Conservation (phyloP, 2,888 invertebrate species). For the Scaptomyza polygonia region DNA sequence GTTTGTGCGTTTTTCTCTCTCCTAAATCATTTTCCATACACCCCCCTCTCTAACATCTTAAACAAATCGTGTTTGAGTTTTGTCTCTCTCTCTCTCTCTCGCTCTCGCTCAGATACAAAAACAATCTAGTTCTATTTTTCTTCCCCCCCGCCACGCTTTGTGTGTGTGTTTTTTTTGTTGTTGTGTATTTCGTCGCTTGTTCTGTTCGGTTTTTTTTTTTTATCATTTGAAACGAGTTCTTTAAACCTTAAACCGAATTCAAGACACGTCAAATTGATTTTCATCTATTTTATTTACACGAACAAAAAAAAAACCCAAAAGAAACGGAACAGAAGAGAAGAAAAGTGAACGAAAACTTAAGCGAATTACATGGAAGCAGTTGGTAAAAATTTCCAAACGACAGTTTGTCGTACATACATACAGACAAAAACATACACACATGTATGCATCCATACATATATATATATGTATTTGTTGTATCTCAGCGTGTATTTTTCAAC, state of each 20-base stretch:
- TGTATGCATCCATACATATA: background rate
- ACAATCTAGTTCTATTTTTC: background rate
- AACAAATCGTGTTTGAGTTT: slow-evolving; percentile 59
- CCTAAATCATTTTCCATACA: slow-evolving; percentile 3
- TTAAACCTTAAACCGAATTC: slow-evolving; percentile 75
- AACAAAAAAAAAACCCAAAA: slow-evolving; percentile 25
- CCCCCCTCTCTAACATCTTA: slow-evolving; percentile 20
- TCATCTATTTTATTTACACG: slow-evolving; percentile 77
- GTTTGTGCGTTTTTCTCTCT: slow-evolving; percentile 1
- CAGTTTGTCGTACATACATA: slow-evolving; percentile 37
- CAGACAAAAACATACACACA: too few relatives aligned
- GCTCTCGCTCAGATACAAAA: background rate
- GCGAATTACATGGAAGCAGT: slow-evolving; percentile 64
- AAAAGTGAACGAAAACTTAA: slow-evolving; percentile 44
- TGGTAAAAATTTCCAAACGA: slow-evolving; percentile 61
- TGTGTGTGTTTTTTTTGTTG: too few relatives aligned
- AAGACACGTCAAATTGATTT: slow-evolving; percentile 78
- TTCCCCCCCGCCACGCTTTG: slow-evolving; percentile 2
- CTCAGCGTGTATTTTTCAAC: slow-evolving; percentile 26
- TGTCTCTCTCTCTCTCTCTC: background rate
- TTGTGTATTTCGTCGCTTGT: slow-evolving; percentile 24
- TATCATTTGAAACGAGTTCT: slow-evolving; percentile 69
- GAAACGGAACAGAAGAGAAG: background rate
- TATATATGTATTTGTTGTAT: slow-evolving; percentile 8
- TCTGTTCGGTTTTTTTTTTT: slow-evolving; percentile 14